phyloP scores from a whole-genome alignment of 2,113 vertebrate species.

The Nanorana parkeri region DNA sequence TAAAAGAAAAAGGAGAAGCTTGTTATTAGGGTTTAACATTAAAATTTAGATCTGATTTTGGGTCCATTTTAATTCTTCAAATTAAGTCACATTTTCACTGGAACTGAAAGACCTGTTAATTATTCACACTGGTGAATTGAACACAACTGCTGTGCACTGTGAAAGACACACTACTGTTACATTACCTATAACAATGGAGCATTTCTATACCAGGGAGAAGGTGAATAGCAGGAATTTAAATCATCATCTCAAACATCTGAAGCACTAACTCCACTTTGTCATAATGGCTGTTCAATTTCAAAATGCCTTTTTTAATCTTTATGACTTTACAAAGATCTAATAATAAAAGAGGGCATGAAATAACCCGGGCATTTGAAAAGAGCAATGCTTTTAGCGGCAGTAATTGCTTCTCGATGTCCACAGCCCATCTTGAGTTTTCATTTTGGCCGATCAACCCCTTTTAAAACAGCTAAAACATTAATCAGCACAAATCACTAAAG shows the following conservation, averaged over 20 bases:
- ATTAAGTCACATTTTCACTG: too few relatives aligned
- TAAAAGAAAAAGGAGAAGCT: too few relatives aligned
- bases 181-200: not conserved
- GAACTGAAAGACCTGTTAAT: too few relatives aligned
- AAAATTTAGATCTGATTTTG: too few relatives aligned
- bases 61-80: too few relatives aligned
- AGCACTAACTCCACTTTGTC: not conserved
- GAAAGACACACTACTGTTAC: not conserved
- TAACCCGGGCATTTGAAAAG: not conserved
- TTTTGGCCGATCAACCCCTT: constrained; percentile 9
- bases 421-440: constrained; percentile 13
- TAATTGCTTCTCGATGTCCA: constrained; percentile 27
- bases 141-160: not conserved
- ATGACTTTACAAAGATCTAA: not conserved
- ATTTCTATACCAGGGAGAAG: not conserved
- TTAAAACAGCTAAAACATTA: constrained; percentile 38
- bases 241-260: not conserved
- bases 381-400: constrained; percentile 12
- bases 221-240: constrained; percentile 6
- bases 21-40: too few relatives aligned
- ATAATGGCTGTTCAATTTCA: constrained; percentile 15
- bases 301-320: constrained; percentile 24
- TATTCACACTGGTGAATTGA: not conserved
- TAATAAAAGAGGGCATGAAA: not conserved
- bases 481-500: constrained; percentile 35